These are phyloP conservation scores for Drosophila kepulauana DNA, from an alignment of 1,140 invertebrate genomes.

Conservation along the genomic window DNA sequence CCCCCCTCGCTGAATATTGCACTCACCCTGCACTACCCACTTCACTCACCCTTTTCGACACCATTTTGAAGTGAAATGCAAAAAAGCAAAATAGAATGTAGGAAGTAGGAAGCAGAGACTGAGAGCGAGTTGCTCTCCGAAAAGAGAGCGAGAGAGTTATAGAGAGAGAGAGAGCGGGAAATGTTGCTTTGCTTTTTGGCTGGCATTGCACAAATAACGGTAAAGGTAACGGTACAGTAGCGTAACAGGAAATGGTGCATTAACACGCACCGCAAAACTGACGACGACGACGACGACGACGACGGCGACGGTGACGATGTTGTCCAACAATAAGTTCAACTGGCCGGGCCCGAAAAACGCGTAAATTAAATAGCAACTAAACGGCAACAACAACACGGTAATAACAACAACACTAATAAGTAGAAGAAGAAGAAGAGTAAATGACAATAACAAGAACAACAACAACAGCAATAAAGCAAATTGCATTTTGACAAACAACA, in stretches of 20 bases:
- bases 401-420: conserved; percentile 45
- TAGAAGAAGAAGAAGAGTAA: conserved; percentile 15
- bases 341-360: conserved; percentile 53
- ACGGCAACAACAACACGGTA: conserved; percentile 38
- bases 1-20: no score
- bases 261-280: conserved; percentile 72
- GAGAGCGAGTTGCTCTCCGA: conserved; percentile 8
- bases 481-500: neutral
- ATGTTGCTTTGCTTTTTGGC: conserved; percentile 43
- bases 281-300: conserved; percentile 34
- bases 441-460: conserved; percentile 10
- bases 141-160: neutral
- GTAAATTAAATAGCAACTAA: conserved; percentile 42
- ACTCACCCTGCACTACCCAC: no score
- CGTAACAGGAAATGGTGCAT: conserved; percentile 84
- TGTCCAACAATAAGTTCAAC: conserved; percentile 12
- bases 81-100: conserved; percentile 20
- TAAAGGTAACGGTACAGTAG: conserved; percentile 73
- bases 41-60: no score
- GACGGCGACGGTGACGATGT: neutral
- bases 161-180: conserved; percentile 22
- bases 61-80: no score
- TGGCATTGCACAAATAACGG: conserved; percentile 73
- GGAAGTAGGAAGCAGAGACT: conserved; percentile 21
- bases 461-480: neutral